phyloP scores from a whole-genome alignment of 2,888 invertebrate genomes.

The Synanthedon myopaeformis region DNA sequence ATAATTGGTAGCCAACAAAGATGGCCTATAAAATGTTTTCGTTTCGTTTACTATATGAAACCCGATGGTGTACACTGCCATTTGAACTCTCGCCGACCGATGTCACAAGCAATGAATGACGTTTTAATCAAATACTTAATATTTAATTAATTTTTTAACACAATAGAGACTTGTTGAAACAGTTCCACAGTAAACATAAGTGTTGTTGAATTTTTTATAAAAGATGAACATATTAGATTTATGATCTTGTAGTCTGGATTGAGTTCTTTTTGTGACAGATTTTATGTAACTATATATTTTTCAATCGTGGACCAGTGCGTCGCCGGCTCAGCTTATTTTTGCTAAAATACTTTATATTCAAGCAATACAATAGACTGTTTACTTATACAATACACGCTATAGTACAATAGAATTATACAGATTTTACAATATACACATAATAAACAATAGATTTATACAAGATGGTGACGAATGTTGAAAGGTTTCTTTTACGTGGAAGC shows the following conservation, averaged over 20 bases:
- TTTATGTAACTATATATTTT: conserved; percentile 49
- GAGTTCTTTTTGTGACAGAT: conserved; percentile 61
- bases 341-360: conserved; percentile 55
- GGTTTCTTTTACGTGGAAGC: conserved; percentile 40
- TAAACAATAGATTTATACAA: conserved; percentile 40
- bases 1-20: conserved; percentile 68
- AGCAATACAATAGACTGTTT: conserved; percentile 41
- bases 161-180: conserved; percentile 66
- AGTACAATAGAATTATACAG: conserved; percentile 6
- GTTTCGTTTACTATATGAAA: conserved; percentile 27
- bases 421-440: conserved; percentile 25
- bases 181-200: conserved; percentile 66
- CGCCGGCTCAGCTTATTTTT: conserved; percentile 59
- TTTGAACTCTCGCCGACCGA: conserved; percentile 54
- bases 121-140: conserved; percentile 6
- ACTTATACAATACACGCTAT: conserved; percentile 33
- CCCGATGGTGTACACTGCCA: conserved; percentile 51
- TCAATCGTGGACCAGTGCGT: conserved; percentile 23
- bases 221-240: conserved; percentile 64
- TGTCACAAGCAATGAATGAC: conserved; percentile 33
- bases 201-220: conserved; percentile 69
- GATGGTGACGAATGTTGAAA: conserved; percentile 47
- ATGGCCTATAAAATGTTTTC: conserved; percentile 44
- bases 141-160: conserved; percentile 40
- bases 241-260: conserved; percentile 71